These are phyloP conservation scores for Formica exsecta DNA, from an alignment of 1,140 invertebrate species.

Conservation along the genomic window DNA sequence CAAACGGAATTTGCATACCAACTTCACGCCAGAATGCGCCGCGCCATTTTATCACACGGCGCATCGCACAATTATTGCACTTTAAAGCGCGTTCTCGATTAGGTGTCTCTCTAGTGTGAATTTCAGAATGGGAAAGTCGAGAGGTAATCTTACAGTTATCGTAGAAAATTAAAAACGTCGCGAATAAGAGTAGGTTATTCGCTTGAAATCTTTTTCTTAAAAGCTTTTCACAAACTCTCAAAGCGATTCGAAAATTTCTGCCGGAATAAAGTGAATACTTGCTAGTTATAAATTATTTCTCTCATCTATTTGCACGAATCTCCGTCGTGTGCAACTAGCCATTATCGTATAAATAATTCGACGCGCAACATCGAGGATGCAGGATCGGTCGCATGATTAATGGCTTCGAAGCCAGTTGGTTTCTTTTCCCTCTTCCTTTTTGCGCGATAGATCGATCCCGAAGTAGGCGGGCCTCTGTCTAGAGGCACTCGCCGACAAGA, in stretches of 20 bases:
- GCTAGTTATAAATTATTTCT: not conserved
- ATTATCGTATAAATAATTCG: constrained; percentile 38
- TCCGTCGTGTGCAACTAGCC: not conserved
- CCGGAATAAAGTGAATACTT: not conserved
- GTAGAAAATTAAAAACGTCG: not conserved
- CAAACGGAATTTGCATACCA: constrained; percentile 54
- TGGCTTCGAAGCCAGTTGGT: not conserved
- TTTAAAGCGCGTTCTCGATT: constrained; percentile 7
- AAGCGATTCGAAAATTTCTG: not conserved
- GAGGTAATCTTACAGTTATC: not conserved
- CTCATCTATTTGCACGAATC: not conserved
- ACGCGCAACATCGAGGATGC: constrained; percentile 10
- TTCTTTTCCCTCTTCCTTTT: not conserved
- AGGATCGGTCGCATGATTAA: constrained; percentile 33
- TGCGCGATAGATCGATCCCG: constrained; percentile 4
- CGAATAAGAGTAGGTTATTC: not conserved
- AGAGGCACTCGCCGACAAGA: constrained; percentile 52
- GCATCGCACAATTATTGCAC: constrained; percentile 39
- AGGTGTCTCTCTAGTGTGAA: not conserved
- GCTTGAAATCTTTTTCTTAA: no score
- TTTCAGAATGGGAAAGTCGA: not conserved
- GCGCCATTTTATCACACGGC: not conserved
- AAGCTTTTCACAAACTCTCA: not conserved
- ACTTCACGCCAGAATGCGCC: constrained; percentile 30
- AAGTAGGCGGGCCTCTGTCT: constrained; percentile 36